Evolutionary conservation across 2,888 invertebrate genomes (phyloP), one percentile per base, ranked within the genome.

Genomic region (Drosophila quinaria): DNA sequence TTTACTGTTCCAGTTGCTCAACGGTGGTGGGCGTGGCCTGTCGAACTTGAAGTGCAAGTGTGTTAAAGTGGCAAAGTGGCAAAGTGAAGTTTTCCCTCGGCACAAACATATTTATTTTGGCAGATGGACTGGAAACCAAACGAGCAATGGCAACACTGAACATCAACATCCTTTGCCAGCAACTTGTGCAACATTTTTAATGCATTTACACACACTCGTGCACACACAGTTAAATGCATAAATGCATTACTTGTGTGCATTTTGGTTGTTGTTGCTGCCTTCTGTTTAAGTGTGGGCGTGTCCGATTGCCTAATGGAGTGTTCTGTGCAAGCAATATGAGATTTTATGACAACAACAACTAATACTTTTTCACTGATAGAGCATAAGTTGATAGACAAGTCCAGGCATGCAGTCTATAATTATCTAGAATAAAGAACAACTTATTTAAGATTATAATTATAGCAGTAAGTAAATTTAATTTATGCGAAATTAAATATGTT

Each of bases 21-120:
- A 35, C 44, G 29, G 22, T 49, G 42, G 47, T 55, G 77, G 64
- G 76, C 66, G 66, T 76, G 70, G 51, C 63, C 78, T 59, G 66
- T 77, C 81, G 78, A 73, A 67, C 62, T 72, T 77, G 66, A 78
- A 80, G 80, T 72, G 78, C 73, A 69, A 78, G 78, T 80, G 78
- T 78, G 72, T 35, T 44, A 80, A 77, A 78, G 81, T 78, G 65
- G 46, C 78, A 80, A 77, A 78, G 81, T 78, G 65, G 46, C 78
- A 72, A 80, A 72, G 66, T 76, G 56, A 50, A 76, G 63, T 55
- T 75, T 73, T 62, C 59, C 25, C 51, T 72, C 70, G 79, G 67
- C 71, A 70, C 78, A 86, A 80, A 72, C 90, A 87, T 87, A 87
- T 87, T 90, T 87, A 90, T 87, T 87, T 87, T 87, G 86, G 87